Evolutionary conservation across 2,888 invertebrate genomes (phyloP), one percentile per base, ranked within the genome.

Genomic region (Alentia gelatinosa): DNA sequence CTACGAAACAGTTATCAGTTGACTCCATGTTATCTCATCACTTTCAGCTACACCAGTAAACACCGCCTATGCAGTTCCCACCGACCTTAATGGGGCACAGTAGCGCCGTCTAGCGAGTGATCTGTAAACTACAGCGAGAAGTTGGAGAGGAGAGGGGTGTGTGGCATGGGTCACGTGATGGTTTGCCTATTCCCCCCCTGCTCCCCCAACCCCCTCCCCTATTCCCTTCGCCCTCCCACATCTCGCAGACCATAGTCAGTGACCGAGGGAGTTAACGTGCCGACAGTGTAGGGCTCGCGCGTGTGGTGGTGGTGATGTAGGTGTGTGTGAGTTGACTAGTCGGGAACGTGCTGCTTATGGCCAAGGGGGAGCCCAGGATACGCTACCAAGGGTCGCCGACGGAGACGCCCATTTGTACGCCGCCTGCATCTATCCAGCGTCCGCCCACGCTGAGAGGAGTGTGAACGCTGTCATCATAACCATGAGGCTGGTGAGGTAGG

Each of bases 241-340:
- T 33, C 74, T n/a, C n/a, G n/a, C n/a, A n/a, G n/a, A n/a, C n/a
- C n/a, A n/a, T n/a, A 19, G 56, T n/a, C 56, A 56, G 56, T 56
- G n/a, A n/a, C 56, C 19, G 56, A 56, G 56, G 56, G n/a, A n/a
- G 56, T 56, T n/a, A n/a, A n/a, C n/a, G n/a, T n/a, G n/a, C n/a
- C n/a, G n/a, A n/a, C n/a, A n/a, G n/a, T n/a, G n/a, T n/a, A n/a
- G n/a, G n/a, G n/a, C n/a, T n/a, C n/a, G 1, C 15, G 74, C 30
- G 74, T 26, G 30, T 74, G 74, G 33, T 74, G 74, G 74, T 74
- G 74, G 15, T 15, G 15, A 19, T 74, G 74, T 74, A n/a, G n/a
- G 74, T 33, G 74, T 26, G 74, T 74, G 74, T 74, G 74, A 30
- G 74, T 74, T 74, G n/a, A 74, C 30, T 74, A 74, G 74, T 33